phyloP scores from a whole-genome alignment of 2,797 vertebrate species.

The Peromyscus aztecus region DNA sequence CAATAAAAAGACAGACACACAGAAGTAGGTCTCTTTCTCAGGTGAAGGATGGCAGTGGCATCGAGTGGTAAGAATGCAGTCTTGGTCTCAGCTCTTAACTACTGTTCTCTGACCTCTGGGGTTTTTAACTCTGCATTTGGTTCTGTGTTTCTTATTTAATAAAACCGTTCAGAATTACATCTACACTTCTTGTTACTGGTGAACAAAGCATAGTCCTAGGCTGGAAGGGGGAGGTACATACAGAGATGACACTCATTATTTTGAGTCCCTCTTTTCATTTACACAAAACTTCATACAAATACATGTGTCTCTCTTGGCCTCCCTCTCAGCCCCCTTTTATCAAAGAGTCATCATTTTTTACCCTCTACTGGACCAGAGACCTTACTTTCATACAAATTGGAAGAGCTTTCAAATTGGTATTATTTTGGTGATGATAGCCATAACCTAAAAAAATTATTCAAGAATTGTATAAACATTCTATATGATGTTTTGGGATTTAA shows the following conservation, averaged over 20 bases:
- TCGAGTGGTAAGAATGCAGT: too few species aligned
- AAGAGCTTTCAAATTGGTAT: conserved; percentile 50
- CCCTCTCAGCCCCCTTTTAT: neutral
- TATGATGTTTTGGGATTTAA: neutral
- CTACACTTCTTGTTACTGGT: neutral
- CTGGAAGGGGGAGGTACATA: neutral
- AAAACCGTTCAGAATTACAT: too few species aligned
- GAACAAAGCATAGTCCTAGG: neutral
- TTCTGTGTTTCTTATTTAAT: too few species aligned
- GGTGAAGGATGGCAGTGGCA: too few species aligned
- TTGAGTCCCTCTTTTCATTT: conserved; percentile 10
- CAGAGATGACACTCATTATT: neutral
- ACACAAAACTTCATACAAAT: conserved; percentile 6
- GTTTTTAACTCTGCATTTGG: too few species aligned
- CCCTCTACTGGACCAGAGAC: conserved; percentile 44
- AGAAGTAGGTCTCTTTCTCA: too few species aligned
- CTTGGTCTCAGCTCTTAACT: too few species aligned
- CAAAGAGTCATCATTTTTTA: conserved; percentile 9
- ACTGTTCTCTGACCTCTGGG: too few species aligned
- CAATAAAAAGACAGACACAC: too few species aligned
- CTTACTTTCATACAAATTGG: conserved; percentile 58
- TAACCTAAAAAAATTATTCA: conserved; percentile 30
- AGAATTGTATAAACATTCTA: conserved; percentile 55
- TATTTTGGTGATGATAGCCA: conserved; percentile 64
- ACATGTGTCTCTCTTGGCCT: neutral